Base-by-base conservation (phyloP, 2,888 invertebrate genomes). In the Drosophila nr. perissopoda region DNA sequence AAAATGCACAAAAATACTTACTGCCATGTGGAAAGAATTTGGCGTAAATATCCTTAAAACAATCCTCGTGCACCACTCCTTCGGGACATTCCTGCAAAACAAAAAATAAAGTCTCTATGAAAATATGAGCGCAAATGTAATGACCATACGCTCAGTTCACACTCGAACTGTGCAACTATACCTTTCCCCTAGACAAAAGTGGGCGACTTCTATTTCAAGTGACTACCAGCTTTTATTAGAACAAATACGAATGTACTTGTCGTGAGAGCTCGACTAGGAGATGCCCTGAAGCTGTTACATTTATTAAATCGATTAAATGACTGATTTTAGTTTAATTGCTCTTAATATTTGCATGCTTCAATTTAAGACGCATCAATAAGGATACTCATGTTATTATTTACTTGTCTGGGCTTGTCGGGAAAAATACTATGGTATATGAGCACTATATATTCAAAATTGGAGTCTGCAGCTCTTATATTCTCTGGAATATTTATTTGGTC, bases 1-100 rank as follows among this genome's bases (percentile, higher is more conserved):
- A 31, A 40, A 27, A 49, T 11, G 54, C 57, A 57, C 53, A 49
- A 59, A 74, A 74, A 76, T 84, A 97, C 98, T 97, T 95, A 99
- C 99, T 98, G 95, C 99, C 99, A 93, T 99, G 98, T 48, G 99
- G 99, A 94, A 99, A 99, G 94, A 99, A 99, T 94, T 99, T 99
- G 82, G 98, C 97, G 94, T 99, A 99, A 91, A 99, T 99, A 92
- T 98, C 98, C 94, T 99, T 99, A 94, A 99, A 99, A 79, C 97
- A 97, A 91, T 99, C 99, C 93, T 99, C 99, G 91, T 98, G 98
- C 54, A 99, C 99, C 69, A 99, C 97, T 53, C 99, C 99, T 91
- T 98, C 98, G 8, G 99, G 98, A 94, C 98, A 98, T 94, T 98
- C 97, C 98, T 98, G 95, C n/a, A 95, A 95, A 91, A 92, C 31